phyloP scores from a whole-genome alignment of 2,113 vertebrate genomes.

The Albula goreensis region DNA sequence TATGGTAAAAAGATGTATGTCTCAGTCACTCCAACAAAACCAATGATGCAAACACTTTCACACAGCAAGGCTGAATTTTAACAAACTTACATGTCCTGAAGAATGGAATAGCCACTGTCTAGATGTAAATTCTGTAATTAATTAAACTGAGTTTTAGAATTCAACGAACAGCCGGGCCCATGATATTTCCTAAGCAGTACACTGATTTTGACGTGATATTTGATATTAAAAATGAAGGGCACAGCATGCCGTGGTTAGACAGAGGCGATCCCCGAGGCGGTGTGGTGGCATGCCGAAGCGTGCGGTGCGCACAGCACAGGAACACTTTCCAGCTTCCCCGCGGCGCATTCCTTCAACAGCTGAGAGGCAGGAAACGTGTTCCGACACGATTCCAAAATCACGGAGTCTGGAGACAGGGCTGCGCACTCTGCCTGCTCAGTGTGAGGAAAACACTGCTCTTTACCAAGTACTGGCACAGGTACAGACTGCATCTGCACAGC shows the following conservation, averaged over 20 bases:
- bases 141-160: too few relatives aligned
- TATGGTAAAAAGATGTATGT: too few relatives aligned
- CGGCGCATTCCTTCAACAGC: conserved; percentile 57
- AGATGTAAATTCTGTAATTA: too few relatives aligned
- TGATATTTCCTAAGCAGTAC: neutral
- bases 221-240: neutral
- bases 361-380: conserved; percentile 56
- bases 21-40: too few relatives aligned
- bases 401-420: conserved; percentile 23
- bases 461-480: too few relatives aligned
- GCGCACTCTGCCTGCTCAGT: neutral
- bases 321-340: conserved; percentile 38
- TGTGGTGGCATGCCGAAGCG: neutral
- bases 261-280: neutral
- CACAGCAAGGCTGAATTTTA: too few relatives aligned
- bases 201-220: neutral
- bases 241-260: neutral
- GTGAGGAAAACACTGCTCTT: neutral
- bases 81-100: too few relatives aligned
- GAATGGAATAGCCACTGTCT: too few relatives aligned
- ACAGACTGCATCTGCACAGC: too few relatives aligned
- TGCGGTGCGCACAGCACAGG: neutral
- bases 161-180: too few relatives aligned
- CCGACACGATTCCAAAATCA: conserved; percentile 48
- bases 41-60: too few relatives aligned